phyloP scores from a whole-genome alignment of 2,113 vertebrate species.

The Malurus elegans region DNA sequence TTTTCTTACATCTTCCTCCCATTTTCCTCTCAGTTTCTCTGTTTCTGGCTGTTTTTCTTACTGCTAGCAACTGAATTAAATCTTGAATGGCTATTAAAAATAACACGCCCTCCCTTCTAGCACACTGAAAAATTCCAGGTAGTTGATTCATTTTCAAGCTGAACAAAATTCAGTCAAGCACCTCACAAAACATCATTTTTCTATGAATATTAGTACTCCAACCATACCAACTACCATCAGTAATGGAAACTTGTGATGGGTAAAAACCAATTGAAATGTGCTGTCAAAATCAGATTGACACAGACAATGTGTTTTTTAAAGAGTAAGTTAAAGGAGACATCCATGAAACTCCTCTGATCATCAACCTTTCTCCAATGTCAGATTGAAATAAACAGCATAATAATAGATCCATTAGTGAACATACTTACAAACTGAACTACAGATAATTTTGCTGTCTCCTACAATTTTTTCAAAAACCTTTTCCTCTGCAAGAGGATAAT shows the following conservation, averaged over 20 bases:
- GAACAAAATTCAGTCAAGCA: constrained; percentile 3
- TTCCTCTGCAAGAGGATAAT: accelerated
- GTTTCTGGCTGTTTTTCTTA: not conserved
- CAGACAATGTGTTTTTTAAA: not conserved
- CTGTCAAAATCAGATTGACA: not conserved
- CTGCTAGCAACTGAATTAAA: not conserved
- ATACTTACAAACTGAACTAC: not conserved
- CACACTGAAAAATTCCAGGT: not conserved
- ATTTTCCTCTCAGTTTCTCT: not conserved
- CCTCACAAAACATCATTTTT: constrained; percentile 7
- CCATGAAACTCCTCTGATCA: not conserved
- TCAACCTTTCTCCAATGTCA: not conserved
- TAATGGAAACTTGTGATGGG: not conserved
- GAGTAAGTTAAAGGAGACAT: not conserved
- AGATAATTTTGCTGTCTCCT: not conserved
- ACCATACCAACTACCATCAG: not conserved
- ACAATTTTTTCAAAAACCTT: accelerated
- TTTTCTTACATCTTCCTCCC: not conserved
- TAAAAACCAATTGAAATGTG: not conserved
- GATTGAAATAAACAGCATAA: not conserved
- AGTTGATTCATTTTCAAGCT: not conserved
- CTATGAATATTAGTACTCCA: not conserved
- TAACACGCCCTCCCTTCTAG: not conserved
- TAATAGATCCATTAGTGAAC: not conserved
- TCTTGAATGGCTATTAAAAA: not conserved